Evolutionary conservation across 2,113 vertebrate genomes (phyloP).

Genomic region (Dasyprocta punctata): DNA sequence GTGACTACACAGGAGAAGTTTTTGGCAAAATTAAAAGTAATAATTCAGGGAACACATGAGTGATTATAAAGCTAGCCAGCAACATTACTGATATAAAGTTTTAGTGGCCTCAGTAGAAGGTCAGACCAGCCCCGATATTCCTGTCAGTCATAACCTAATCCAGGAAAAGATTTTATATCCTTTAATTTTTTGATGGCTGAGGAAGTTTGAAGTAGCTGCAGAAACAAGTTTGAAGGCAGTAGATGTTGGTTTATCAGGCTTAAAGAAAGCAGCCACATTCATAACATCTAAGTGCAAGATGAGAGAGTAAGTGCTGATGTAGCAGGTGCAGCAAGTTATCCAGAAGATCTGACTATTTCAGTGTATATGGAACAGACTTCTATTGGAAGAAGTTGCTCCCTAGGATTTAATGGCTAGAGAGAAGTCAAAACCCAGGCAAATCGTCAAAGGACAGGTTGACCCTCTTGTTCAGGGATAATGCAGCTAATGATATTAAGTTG

Average conservation of each 20-base stretch:
- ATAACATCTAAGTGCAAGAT: background rate
- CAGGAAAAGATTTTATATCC: too few relatives aligned
- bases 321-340: too few relatives aligned
- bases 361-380: background rate
- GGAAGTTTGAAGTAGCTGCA: background rate
- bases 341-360: background rate
- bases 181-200: background rate
- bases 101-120: background rate
- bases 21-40: background rate
- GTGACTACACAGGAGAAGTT: background rate
- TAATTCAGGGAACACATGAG: background rate
- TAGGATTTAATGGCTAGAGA: background rate
- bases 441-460: background rate
- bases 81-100: background rate
- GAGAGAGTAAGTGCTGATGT: background rate
- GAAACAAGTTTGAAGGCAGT: background rate
- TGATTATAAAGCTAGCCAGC: background rate
- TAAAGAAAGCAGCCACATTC: background rate
- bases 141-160: background rate
- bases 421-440: background rate
- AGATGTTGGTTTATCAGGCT: background rate
- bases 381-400: background rate
- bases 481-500: background rate
- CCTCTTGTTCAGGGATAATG: background rate
- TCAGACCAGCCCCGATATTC: too few relatives aligned